Evolutionary conservation across 1,140 invertebrate genomes (phyloP).

Genomic region (Calephelis nemesis): DNA sequence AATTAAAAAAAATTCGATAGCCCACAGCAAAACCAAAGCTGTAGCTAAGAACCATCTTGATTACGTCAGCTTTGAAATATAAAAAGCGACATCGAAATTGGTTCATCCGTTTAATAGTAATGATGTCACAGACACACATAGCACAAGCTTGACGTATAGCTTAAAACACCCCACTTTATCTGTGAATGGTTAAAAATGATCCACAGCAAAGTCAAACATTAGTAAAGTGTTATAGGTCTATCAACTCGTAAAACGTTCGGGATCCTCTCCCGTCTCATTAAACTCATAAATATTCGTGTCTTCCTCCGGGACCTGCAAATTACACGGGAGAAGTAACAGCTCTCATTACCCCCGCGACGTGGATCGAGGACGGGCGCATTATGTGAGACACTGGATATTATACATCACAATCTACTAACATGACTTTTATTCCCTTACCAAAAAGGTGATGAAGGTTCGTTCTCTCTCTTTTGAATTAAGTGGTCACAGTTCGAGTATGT

Average conservation of each 20-base stretch:
- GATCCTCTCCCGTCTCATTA: slow-evolving; percentile 22
- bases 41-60: no score
- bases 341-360: slow-evolving; percentile 5
- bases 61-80: no score
- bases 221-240: neutral
- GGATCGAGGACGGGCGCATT: neutral
- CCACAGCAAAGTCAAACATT: neutral
- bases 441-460: neutral
- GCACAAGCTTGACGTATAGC: no score
- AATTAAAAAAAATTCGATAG: no score
- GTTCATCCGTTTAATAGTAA: no score
- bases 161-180: no score
- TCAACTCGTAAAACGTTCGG: slow-evolving; percentile 18
- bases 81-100: no score
- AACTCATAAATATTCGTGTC: slow-evolving; percentile 24
- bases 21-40: no score
- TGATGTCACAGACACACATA: no score
- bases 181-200: no score
- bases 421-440: no score
- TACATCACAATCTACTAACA: neutral
- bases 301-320: slow-evolving; percentile 13
- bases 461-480: neutral
- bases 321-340: slow-evolving; percentile 13
- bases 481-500: no score
- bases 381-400: neutral